Evolutionary conservation across 1,140 invertebrate species (phyloP), one percentile per base, ranked within the genome.

Genomic region (Papilio helenus): DNA sequence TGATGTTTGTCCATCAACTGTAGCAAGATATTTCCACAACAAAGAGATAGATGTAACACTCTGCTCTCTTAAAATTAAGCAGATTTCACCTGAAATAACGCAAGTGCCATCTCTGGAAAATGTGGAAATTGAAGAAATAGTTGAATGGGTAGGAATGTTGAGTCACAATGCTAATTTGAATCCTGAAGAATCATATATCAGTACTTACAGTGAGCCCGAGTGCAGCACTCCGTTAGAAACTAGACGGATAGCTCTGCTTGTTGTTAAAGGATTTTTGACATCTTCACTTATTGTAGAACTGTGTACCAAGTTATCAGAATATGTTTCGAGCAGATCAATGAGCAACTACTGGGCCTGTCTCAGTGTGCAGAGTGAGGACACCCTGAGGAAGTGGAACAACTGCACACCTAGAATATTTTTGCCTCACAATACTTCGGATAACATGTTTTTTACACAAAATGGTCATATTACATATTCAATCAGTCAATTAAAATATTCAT

Each of bases 121-220:
- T 80, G 79, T 83, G 23, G 87, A 92, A 42, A 78, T 89, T 46
- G 87, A 89, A 14, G 92, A 93, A 81, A 79, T 94, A 42, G 87
- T 89, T 12, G 93, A 93, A 87, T 94, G 93, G 93, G 81, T 92
- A 20, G 93, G 92, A 7, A 88, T 94, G 87, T 55, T 93, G n/a
- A 87, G 87, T 55, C 86, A 90, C 72, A 72, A 86, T 23, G 90
- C 79, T 23, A 83, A 92, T 76, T 79, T 90, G 39, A 55, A 71
- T 16, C 87, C 84, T 3, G 82, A 74, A 68, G 88, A 91, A 20
- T 74, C 81, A 12, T 94, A 93, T 72, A 86, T 93, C 8, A 94
- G 92, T 68, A 85, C 84, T 34, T 94, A 94, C 42, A 79, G 77
- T 61, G 83, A 86, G 79, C 93, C 93, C 7, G 89, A 92, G 0